phyloP scores from a whole-genome alignment of 2,797 vertebrate genomes.

The Acanthurus leucopareius region DNA sequence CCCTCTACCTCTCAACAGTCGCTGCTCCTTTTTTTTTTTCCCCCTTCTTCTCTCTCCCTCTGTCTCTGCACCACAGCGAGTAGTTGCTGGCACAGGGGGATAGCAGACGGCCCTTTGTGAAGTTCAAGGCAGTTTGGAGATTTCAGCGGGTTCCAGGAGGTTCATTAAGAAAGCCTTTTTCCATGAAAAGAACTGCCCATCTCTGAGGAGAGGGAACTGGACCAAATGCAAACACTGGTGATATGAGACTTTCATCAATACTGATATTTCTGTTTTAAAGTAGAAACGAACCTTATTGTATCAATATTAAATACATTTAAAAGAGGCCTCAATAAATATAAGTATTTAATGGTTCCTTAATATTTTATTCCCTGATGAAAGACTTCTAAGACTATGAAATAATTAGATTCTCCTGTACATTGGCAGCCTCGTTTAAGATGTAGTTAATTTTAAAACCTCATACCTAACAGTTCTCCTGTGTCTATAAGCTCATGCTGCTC shows the following conservation, averaged over 20 bases:
- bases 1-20: slow-evolving; percentile 37
- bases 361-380: slow-evolving; percentile 11
- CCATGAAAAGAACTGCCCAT: slow-evolving; percentile 57
- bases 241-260: slow-evolving; percentile 3
- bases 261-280: neutral
- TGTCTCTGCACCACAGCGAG: slow-evolving; percentile 30
- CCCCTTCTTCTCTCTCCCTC: slow-evolving; percentile 38
- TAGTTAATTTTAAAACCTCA: neutral
- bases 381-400: neutral
- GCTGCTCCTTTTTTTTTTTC: slow-evolving; percentile 39
- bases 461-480: neutral
- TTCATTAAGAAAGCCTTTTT: slow-evolving; percentile 74
- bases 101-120: slow-evolving; percentile 71
- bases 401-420: neutral
- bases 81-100: slow-evolving; percentile 57
- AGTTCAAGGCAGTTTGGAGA: slow-evolving; percentile 77
- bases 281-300: neutral
- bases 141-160: slow-evolving; percentile 63
- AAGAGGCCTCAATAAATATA: neutral
- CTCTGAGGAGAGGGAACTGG: slow-evolving; percentile 45
- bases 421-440: neutral
- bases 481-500: neutral
- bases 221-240: slow-evolving; percentile 17
- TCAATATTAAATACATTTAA: neutral
- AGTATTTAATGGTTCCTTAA: neutral